phyloP scores from a whole-genome alignment of 2,797 vertebrate species.

The Propithecus deckenii region DNA sequence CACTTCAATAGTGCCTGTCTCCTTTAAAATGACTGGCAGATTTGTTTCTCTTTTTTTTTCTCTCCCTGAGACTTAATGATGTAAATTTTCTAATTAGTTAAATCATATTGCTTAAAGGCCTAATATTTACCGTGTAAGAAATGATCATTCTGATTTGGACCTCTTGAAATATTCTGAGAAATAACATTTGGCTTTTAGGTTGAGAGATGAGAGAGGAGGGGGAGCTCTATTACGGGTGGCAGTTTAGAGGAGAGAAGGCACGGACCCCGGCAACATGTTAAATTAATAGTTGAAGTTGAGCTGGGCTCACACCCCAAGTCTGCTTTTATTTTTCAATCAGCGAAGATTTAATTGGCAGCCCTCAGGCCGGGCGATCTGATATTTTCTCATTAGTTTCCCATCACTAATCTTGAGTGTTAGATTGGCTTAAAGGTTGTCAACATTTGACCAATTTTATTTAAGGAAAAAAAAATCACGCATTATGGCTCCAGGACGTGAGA shows the following conservation, averaged over 20 bases:
- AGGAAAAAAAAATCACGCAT: slow-evolving; percentile 85
- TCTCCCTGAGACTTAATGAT: slow-evolving; percentile 91
- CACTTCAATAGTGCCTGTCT: slow-evolving; percentile 94
- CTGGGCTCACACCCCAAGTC: slow-evolving; percentile 83
- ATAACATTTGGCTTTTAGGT: slow-evolving; percentile 81
- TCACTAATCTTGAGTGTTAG: slow-evolving; percentile 90
- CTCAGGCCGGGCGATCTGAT: slow-evolving; percentile 89
- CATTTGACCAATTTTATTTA: slow-evolving; percentile 92
- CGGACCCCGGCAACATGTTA: slow-evolving; percentile 86
- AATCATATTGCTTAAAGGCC: slow-evolving; percentile 91
- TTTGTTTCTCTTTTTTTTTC: slow-evolving; percentile 85
- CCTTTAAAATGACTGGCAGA: slow-evolving; percentile 94
- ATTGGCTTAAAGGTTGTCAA: slow-evolving; percentile 93
- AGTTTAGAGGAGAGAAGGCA: slow-evolving; percentile 51
- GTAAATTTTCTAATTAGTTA: slow-evolving; percentile 94
- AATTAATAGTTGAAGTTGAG: slow-evolving; percentile 92
- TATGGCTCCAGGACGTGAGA: slow-evolving; percentile 86
- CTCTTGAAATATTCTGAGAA: slow-evolving; percentile 84
- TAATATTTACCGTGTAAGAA: slow-evolving; percentile 86
- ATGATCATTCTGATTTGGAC: slow-evolving; percentile 81
- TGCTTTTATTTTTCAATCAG: slow-evolving; percentile 95
- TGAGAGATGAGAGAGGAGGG: not conserved
- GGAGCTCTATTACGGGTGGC: not conserved
- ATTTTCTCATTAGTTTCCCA: slow-evolving; percentile 94
- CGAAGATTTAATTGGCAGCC: slow-evolving; percentile 96